Percentiles rank a stretch among this genome's conserved stretches.
Evolutionary conservation across 2,797 vertebrate species (phyloP).

Genomic region (Aplochiton taeniatus): DNA sequence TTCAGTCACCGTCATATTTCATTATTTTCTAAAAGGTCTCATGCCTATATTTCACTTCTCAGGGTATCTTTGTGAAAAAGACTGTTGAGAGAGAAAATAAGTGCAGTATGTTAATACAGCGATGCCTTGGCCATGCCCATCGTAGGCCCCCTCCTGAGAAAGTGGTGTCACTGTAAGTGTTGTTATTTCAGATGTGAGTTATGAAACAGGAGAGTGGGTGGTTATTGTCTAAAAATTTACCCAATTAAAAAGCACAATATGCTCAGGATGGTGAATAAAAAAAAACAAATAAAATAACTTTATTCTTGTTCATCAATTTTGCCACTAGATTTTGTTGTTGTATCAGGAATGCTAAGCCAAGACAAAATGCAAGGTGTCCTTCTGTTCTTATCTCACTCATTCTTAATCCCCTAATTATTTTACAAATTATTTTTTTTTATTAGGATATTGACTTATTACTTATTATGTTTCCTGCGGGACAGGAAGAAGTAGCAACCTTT

Average conservation of each 20-base stretch:
- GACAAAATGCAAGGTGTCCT: too few species aligned
- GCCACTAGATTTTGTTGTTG: too few species aligned
- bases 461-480: too few species aligned
- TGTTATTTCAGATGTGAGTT: slow-evolving; percentile 60
- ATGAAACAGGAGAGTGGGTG: slow-evolving; percentile 50
- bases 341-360: too few species aligned
- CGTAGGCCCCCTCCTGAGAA: neutral
- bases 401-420: too few species aligned
- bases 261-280: slow-evolving; percentile 17
- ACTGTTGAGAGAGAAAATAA: slow-evolving; percentile 10
- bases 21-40: slow-evolving; percentile 8
- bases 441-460: too few species aligned
- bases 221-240: slow-evolving; percentile 21
- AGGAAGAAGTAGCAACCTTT: too few species aligned
- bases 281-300: slow-evolving; percentile 10
- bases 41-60: neutral
- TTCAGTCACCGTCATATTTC: too few species aligned
- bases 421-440: too few species aligned
- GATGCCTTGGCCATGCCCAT: slow-evolving; percentile 18
- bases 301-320: too few species aligned
- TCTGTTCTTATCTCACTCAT: neutral
- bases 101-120: too few species aligned
- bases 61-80: neutral
- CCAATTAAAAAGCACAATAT: slow-evolving; percentile 3
- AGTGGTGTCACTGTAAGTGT: neutral